Evolutionary conservation across 2,888 invertebrate genomes (phyloP).

Genomic region (Escarpia spicata): DNA sequence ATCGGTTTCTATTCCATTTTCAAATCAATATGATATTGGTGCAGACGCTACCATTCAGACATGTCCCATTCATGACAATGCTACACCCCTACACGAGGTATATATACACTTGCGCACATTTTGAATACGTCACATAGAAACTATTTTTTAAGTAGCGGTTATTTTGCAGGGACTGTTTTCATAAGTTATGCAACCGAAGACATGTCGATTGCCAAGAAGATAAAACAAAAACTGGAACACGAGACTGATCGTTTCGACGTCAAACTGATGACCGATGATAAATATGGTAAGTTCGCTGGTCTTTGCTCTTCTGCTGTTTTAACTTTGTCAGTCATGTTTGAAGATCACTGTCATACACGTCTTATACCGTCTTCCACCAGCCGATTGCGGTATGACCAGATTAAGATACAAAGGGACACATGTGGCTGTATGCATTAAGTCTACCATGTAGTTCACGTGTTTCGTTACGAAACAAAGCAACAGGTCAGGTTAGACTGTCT

Average conservation of each 20-base stretch:
- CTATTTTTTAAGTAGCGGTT: neutral
- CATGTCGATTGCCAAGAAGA: neutral
- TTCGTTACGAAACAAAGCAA: no score
- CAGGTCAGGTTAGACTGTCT: no score
- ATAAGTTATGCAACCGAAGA: neutral
- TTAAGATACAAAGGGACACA: no score
- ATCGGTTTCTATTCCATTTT: neutral
- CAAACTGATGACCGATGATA: neutral
- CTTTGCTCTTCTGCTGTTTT: no score
- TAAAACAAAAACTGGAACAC: neutral
- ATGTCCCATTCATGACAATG: neutral
- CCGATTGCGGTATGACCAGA: no score
- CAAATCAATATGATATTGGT: neutral
- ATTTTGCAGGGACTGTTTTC: neutral
- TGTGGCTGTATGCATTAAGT: no score
- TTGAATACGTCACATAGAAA: neutral
- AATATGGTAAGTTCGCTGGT: neutral
- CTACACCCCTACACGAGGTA: neutral
- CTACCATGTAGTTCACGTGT: no score
- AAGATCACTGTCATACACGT: no score
- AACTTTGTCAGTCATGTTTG: no score
- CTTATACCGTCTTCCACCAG: no score
- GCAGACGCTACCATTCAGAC: neutral
- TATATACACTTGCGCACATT: neutral
- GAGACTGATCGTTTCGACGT: neutral